These are phyloP conservation scores for Sebastolobus altivelis DNA, from an alignment of 2,797 vertebrate genomes.

Conservation along the genomic window DNA sequence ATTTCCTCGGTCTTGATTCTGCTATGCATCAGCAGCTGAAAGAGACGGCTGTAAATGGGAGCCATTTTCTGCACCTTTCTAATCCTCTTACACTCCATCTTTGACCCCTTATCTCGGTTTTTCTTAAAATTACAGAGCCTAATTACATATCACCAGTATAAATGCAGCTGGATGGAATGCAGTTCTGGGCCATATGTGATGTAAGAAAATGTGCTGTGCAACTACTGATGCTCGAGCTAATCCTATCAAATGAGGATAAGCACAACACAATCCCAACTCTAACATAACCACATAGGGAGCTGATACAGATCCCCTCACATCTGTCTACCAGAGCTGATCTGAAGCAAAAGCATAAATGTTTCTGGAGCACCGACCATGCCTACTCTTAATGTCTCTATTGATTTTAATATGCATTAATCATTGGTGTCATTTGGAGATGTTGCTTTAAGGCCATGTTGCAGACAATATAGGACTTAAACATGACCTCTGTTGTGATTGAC, in stretches of 20 bases:
- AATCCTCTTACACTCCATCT: slow-evolving; percentile 62
- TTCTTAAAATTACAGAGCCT: slow-evolving; percentile 54
- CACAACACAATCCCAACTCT: slow-evolving; percentile 69
- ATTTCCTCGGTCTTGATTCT: slow-evolving; percentile 20
- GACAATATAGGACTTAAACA: background rate
- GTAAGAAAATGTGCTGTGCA: slow-evolving; percentile 56
- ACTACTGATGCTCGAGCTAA: slow-evolving; percentile 69
- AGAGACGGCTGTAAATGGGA: slow-evolving; percentile 26
- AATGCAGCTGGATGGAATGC: slow-evolving; percentile 44
- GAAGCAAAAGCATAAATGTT: slow-evolving; percentile 37
- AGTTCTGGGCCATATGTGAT: slow-evolving; percentile 44
- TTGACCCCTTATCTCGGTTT: slow-evolving; percentile 54
- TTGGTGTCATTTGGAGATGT: background rate
- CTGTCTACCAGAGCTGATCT: slow-evolving; percentile 39
- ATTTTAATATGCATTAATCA: background rate
- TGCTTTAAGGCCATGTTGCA: background rate
- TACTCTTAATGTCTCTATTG: background rate
- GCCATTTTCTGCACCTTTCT: slow-evolving; percentile 62
- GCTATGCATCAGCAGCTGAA: slow-evolving; percentile 3
- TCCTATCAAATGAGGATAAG: slow-evolving; percentile 79
- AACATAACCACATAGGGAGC: slow-evolving; percentile 66
- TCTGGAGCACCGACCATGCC: background rate
- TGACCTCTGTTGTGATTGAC: background rate
- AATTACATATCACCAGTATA: slow-evolving; percentile 61
- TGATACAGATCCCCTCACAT: slow-evolving; percentile 62